phyloP scores from a whole-genome alignment of 2,888 invertebrate species.

The Nomada flava region DNA sequence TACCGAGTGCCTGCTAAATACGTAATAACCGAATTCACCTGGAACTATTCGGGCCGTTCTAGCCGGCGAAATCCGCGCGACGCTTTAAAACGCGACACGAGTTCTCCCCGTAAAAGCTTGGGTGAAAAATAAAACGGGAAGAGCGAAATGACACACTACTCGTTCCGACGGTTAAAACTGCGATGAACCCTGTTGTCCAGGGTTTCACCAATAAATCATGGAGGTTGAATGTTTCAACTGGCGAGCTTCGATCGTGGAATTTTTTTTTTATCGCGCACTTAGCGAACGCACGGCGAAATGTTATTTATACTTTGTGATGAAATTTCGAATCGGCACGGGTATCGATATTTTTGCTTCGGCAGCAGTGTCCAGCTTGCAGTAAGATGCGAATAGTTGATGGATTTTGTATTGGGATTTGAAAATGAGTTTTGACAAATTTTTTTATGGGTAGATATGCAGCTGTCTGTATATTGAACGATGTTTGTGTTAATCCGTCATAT shows the following conservation, averaged over 20 bases:
- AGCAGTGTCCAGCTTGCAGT: no score
- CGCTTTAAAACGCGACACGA: background rate
- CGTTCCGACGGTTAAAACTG: slow-evolving; percentile 16
- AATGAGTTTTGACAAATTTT: no score
- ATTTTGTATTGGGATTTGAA: no score
- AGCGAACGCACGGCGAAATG: no score
- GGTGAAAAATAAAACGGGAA: background rate
- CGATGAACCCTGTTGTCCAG: background rate
- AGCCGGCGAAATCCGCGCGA: background rate
- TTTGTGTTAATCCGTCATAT: no score
- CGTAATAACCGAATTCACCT: slow-evolving; percentile 5
- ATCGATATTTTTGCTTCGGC: no score
- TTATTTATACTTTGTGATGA: no score
- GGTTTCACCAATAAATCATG: slow-evolving; percentile 4
- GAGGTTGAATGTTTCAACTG: background rate
- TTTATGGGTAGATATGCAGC: no score
- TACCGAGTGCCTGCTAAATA: slow-evolving; percentile 3
- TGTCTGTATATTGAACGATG: no score
- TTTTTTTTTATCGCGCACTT: background rate
- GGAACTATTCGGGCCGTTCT: slow-evolving; percentile 8
- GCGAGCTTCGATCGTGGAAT: background rate
- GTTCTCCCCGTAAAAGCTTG: background rate
- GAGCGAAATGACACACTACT: background rate
- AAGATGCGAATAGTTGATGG: no score
- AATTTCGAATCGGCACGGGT: no score